Evolutionary conservation across 2,113 vertebrate species (phyloP), one percentile per base, ranked within the genome.

Genomic region (Seriola quinqueradiata): DNA sequence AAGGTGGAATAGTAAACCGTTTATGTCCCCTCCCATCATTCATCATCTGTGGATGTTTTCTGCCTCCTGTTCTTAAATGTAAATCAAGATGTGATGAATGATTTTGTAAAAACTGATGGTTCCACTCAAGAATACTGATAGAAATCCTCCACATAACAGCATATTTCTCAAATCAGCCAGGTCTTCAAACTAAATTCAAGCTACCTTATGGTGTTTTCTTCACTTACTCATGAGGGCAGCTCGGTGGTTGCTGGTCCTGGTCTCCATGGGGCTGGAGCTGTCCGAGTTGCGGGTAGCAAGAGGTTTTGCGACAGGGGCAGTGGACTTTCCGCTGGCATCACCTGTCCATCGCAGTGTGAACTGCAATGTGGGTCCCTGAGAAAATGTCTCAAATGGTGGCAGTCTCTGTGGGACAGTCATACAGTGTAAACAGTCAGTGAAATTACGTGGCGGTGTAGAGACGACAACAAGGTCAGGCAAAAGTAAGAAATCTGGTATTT

Each of bases 301-400:
- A 69, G 98, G 98, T 69, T 98, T 99, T 69, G 98, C 97, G 78
- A 99, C 96, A 32, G 98, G 96, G 82, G 97, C 97, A 58, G 97
- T 97, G 81, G 98, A 98, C 81, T 98, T 97, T 85, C 97, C 97
- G 52, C 94, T 96, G 77, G 96, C 93, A 50, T 99, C 98, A 63
- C 96, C 97, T 38, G 97, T 97, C 98, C 98, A 99, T 14, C 97
- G 97, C 92, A 99, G 96, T 52, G 97, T 97, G 92, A 99, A 99
- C 95, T 99, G 98, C 94, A 99, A 93, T 4, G 98, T 99, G 88
- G 98, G 98, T 97, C 98, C 98, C 97, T 99, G 98, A 98, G 98
- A 99, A 96, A 99, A 99, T 40, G 97, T 98, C 96, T 99, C 98
- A 95, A 99, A 99, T 36, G 98, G 98, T 90, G 98, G 98, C 92